Percentiles rank a stretch among this genome's conserved stretches.
Conservation (phyloP, 2,797 vertebrate species). For the Euthynnus affinis region DNA sequence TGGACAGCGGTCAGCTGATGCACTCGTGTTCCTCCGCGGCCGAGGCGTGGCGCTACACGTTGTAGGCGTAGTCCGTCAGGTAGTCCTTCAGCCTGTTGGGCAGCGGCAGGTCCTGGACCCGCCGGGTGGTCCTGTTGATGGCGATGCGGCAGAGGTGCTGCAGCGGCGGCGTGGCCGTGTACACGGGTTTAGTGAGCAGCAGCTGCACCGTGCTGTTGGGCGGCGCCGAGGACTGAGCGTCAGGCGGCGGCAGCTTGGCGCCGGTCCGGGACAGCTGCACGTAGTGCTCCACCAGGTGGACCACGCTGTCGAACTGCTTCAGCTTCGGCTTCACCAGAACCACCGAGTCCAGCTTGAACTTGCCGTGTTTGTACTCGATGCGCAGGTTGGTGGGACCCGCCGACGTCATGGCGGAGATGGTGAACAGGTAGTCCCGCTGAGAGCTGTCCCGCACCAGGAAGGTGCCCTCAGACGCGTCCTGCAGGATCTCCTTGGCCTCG, state of each 20-base stretch:
- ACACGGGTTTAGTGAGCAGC: conserved; percentile 93
- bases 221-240: conserved; percentile 72
- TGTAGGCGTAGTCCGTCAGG: conserved; percentile 93
- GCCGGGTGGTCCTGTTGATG: conserved; percentile 91
- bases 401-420: conserved; percentile 96
- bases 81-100: conserved; percentile 95
- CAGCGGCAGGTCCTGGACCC: conserved; percentile 91
- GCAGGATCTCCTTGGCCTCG: conserved; percentile 94
- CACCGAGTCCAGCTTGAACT: conserved; percentile 97
- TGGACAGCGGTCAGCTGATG: conserved; percentile 17
- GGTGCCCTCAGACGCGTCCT: conserved; percentile 92
- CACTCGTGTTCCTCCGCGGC: background rate
- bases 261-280: conserved; percentile 90
- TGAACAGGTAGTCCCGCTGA: conserved; percentile 95
- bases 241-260: conserved; percentile 73
- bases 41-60: conserved; percentile 84
- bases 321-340: conserved; percentile 93
- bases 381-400: conserved; percentile 96
- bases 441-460: conserved; percentile 97
- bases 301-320: conserved; percentile 96
- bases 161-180: conserved; percentile 87
- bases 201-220: conserved; percentile 94
- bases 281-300: conserved; percentile 96
- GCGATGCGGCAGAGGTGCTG: conserved; percentile 93
- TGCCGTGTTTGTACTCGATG: conserved; percentile 94